Evolutionary conservation across 2,113 vertebrate species (phyloP).

Genomic region (Pipa parva): DNA sequence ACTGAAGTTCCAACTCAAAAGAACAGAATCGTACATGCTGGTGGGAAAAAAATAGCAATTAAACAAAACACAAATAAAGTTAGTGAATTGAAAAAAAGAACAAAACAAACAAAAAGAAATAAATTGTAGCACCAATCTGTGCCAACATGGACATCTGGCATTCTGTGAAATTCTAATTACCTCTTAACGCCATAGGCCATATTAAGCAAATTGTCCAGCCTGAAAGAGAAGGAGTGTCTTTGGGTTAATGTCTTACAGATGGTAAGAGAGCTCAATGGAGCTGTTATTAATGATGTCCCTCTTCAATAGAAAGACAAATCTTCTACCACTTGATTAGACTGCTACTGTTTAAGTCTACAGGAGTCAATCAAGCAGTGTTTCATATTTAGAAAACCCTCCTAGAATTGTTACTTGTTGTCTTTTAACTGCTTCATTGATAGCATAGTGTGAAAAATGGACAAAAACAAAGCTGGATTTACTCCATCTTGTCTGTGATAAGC

Average conservation of each 20-base stretch:
- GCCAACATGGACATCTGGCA: slow-evolving; percentile 99
- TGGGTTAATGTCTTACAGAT: slow-evolving; percentile 99
- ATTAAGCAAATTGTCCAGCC: slow-evolving; percentile 99
- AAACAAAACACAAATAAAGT: slow-evolving; percentile 69
- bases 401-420: slow-evolving; percentile 45
- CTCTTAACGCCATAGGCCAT: slow-evolving; percentile 99
- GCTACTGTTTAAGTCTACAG: slow-evolving; percentile 55
- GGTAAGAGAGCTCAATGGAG: slow-evolving; percentile 99
- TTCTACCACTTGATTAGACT: slow-evolving; percentile 60
- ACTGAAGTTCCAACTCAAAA: slow-evolving; percentile 76
- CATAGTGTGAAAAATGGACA: slow-evolving; percentile 42
- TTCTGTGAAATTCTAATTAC: slow-evolving; percentile 99
- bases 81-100: slow-evolving; percentile 77
- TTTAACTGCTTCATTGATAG: slow-evolving; percentile 39
- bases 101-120: slow-evolving; percentile 63
- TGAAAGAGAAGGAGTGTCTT: slow-evolving; percentile 99
- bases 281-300: slow-evolving; percentile 89
- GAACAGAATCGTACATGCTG: slow-evolving; percentile 75
- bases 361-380: slow-evolving; percentile 55
- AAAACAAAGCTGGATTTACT: slow-evolving; percentile 22
- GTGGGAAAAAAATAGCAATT: slow-evolving; percentile 72
- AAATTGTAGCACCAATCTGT: slow-evolving; percentile 80
- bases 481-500: slow-evolving; percentile 27
- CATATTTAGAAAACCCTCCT: slow-evolving; percentile 42
- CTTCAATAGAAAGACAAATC: slow-evolving; percentile 70